A percentile compares a stretch with the other conserved stretches of the same genome.
phyloP scores from a whole-genome alignment of 2,888 invertebrate genomes.

The Caenorhabditis angaria region DNA sequence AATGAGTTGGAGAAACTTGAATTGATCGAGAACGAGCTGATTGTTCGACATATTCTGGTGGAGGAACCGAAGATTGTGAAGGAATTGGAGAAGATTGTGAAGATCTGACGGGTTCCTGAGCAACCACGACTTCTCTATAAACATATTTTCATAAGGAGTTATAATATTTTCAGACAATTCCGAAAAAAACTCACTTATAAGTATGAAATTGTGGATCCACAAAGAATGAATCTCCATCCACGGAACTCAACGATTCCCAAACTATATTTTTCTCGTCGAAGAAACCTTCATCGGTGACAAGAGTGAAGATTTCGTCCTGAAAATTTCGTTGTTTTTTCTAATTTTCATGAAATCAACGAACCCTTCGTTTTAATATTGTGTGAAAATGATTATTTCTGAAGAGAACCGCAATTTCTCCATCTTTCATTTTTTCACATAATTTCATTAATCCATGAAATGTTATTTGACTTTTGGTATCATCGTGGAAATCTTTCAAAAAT shows the following conservation, averaged over 20 bases:
- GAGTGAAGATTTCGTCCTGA: constrained; percentile 75
- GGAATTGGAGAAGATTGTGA: no score
- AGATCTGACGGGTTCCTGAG: neutral
- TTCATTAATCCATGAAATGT: constrained; percentile 76
- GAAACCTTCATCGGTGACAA: constrained; percentile 77
- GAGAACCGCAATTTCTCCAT: constrained; percentile 76
- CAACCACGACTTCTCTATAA: neutral
- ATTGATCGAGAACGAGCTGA: neutral
- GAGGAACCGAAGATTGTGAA: neutral
- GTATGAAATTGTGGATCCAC: constrained; percentile 75
- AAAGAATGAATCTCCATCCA: constrained; percentile 77
- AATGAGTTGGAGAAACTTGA: neutral
- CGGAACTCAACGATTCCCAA: constrained; percentile 77
- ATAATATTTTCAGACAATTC: neutral
- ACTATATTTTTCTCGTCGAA: constrained; percentile 75
- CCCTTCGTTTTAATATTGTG: constrained; percentile 76
- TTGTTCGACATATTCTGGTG: neutral
- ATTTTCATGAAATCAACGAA: constrained; percentile 62
- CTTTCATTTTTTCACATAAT: constrained; percentile 72
- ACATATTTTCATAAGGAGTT: neutral
- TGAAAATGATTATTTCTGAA: constrained; percentile 78
- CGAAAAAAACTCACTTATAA: constrained; percentile 20
- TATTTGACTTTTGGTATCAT: constrained; percentile 72
- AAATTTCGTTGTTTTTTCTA: constrained; percentile 29
- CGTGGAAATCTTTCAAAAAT: constrained; percentile 13